Evolutionary conservation across 64 coral and sea anemone genomes (phyloP).

Genomic region (Anthopleura sola): DNA sequence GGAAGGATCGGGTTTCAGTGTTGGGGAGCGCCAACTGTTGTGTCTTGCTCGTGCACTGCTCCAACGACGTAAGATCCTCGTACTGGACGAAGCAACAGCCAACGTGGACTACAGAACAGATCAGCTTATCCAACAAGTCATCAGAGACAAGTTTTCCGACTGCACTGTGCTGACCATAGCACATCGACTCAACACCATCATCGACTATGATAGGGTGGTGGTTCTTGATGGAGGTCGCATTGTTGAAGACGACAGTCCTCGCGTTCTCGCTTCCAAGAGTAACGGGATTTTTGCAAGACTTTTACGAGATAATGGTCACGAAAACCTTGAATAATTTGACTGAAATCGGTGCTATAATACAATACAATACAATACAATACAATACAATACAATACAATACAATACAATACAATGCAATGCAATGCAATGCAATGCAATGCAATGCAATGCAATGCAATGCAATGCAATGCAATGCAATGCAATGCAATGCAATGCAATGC

Average conservation of each 20-base stretch:
- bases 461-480: too few species aligned
- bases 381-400: too few species aligned
- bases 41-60: background rate
- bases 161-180: constrained; percentile 9
- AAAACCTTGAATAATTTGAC: too few species aligned
- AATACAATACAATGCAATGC: too few species aligned
- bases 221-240: constrained; percentile 1
- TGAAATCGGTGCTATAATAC: too few species aligned
- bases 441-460: too few species aligned
- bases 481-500: too few species aligned
- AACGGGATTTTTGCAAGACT: background rate
- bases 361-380: too few species aligned
- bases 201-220: constrained; percentile 6
- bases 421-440: too few species aligned
- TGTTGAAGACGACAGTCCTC: background rate
- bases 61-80: background rate
- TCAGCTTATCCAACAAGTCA: constrained; percentile 1
- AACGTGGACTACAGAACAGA: too few species aligned
- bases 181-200: constrained; percentile 10
- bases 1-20: too few species aligned
- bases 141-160: background rate
- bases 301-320: background rate
- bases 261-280: background rate
- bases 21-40: too few species aligned
- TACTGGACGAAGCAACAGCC: background rate